Evolutionary conservation across 1,140 invertebrate species (phyloP), one percentile per base, ranked within the genome.

Genomic region (Panagrolaimus sp.): DNA sequence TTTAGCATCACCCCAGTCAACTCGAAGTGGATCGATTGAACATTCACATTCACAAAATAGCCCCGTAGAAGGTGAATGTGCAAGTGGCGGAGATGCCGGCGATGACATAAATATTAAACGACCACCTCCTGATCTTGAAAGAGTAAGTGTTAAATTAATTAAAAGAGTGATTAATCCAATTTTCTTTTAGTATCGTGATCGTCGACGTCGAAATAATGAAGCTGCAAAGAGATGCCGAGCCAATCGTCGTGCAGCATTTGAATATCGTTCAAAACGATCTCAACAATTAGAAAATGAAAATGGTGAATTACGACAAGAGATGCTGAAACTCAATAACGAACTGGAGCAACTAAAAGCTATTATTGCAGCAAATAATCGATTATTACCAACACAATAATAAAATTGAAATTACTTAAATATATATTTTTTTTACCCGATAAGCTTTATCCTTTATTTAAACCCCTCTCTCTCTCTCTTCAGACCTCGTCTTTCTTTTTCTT

Each of bases 171-270:
- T n/a, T n/a, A 23, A 14, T 51, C 31, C 42, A 38, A 7, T 67
- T n/a, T n/a, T n/a, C n/a, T 76, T 63, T 25, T 70, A 80, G 76
- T 81, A 81, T 47, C 75, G 78, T 65, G 79, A 81, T 48, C 74
- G 79, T 31, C 78, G 79, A 0, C 78, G 79, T 16, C 57, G 79
- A 23, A 81, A 81, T 64, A 81, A 81, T 31, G 79, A 81, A 70
- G 79, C 79, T 14, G 79, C 79, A 4, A 81, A 81, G 46, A 51
- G 79, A 43, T 81, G 79, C 66, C 68, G 79, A 23, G 79, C 79
- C 9, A 81, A 81, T 69, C 73, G 79, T 23, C 66, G 79, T 42
- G 79, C 79, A 9, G 78, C 82, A 38, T 80, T 82, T 53, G 79
- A 80, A 57, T 80, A 78, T 45, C 80, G 79, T 38, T 80, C 73